Conservation (phyloP, 2,113 vertebrate species). For the Hippocampus abdominalis region DNA sequence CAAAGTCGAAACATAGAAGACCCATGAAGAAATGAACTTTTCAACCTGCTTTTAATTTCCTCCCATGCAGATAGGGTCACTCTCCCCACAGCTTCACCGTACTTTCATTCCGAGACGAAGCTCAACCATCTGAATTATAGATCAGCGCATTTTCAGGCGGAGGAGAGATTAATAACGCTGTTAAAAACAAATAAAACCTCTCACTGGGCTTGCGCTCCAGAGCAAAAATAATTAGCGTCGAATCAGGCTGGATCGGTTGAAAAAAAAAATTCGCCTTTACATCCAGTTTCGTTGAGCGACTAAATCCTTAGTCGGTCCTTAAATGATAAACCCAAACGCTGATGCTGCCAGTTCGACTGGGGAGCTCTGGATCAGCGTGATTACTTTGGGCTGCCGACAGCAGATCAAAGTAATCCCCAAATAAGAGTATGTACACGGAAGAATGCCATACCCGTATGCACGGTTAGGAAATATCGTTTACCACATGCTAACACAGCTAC, state of each 20-base stretch:
- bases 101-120: conserved; percentile 29
- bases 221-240: conserved; percentile 36
- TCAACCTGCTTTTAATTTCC: conserved; percentile 19
- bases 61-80: conserved; percentile 11
- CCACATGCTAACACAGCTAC: background rate
- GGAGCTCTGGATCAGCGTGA: conserved; percentile 61
- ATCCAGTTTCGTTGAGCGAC: conserved; percentile 43
- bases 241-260: conserved; percentile 24
- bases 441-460: conserved; percentile 1
- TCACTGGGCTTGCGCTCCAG: conserved; percentile 19
- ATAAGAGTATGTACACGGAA: conserved; percentile 38
- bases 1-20: background rate
- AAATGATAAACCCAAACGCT: conserved; percentile 46
- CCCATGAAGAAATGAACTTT: conserved; percentile 7
- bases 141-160: conserved; percentile 39
- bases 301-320: conserved; percentile 52
- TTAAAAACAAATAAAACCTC: conserved; percentile 36
- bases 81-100: conserved; percentile 7
- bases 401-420: conserved; percentile 61
- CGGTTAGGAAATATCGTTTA: background rate
- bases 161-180: conserved; percentile 14
- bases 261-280: background rate
- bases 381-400: conserved; percentile 54
- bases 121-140: conserved; percentile 64
- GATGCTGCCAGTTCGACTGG: conserved; percentile 52